Evolutionary conservation across 2,888 invertebrate species (phyloP).

Genomic region (Tenthredo notha): DNA sequence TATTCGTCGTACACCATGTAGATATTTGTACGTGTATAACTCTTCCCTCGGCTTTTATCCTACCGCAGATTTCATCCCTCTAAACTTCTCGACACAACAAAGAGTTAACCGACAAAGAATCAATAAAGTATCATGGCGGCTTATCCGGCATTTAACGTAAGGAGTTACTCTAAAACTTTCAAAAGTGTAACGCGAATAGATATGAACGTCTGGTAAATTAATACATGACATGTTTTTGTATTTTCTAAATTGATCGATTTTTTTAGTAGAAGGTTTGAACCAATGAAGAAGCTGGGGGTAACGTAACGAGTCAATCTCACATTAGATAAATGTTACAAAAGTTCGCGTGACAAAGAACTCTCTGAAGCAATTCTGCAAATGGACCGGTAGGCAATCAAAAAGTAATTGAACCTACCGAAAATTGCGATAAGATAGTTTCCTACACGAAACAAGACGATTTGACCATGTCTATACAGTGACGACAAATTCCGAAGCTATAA

Average conservation of each 20-base stretch:
- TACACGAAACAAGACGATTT: neutral
- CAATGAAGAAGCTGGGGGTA: neutral
- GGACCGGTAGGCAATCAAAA: neutral
- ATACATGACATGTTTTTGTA: too few species aligned
- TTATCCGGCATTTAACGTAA: neutral
- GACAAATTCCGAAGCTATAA: conserved; percentile 24
- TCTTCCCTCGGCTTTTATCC: neutral
- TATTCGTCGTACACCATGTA: neutral
- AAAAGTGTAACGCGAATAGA: neutral
- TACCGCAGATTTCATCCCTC: neutral
- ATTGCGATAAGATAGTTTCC: conserved; percentile 1
- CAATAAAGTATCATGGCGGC: conserved; percentile 4
- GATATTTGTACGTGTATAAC: neutral
- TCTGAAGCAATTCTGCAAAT: conserved; percentile 14
- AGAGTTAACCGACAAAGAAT: conserved; percentile 16
- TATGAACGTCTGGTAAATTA: too few species aligned
- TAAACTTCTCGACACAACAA: conserved; percentile 30
- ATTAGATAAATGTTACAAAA: neutral
- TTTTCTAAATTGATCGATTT: neutral
- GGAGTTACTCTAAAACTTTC: conserved; percentile 18
- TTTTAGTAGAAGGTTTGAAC: neutral
- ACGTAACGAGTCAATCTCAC: neutral
- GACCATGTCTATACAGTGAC: neutral
- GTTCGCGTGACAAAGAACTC: neutral
- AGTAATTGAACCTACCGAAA: conserved; percentile 1